These are phyloP conservation scores for Orestias chungarensis DNA, from an alignment of 2,797 vertebrate genomes.

Conservation along the genomic window DNA sequence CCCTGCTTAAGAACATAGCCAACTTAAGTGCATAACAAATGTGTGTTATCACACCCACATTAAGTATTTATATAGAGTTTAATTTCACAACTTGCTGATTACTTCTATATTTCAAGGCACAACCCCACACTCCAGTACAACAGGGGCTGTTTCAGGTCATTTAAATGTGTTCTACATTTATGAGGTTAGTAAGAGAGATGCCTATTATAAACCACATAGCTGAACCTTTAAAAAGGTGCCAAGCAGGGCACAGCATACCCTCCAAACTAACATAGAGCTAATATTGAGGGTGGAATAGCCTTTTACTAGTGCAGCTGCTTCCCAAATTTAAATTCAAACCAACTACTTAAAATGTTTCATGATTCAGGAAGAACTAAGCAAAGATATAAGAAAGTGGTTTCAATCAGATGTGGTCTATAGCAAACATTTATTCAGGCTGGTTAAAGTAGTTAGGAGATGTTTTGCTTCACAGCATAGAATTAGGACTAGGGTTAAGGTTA, in stretches of 20 bases:
- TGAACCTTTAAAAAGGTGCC: conserved; percentile 56
- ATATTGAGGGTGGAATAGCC: conserved; percentile 37
- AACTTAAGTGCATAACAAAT: conserved; percentile 49
- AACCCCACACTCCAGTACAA: conserved; percentile 31
- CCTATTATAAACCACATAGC: conserved; percentile 62
- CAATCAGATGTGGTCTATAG: neutral
- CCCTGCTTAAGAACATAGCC: conserved; percentile 55
- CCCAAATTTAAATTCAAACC: conserved; percentile 41
- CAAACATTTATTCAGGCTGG: neutral
- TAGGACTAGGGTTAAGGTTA: too few relatives aligned
- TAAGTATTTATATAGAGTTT: conserved; percentile 27
- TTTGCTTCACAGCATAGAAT: neutral
- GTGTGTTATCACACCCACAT: conserved; percentile 29
- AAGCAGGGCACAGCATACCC: conserved; percentile 29
- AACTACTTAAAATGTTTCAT: conserved; percentile 37
- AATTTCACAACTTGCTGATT: conserved; percentile 50
- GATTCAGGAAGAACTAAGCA: conserved; percentile 6
- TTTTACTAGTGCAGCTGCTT: conserved; percentile 26
- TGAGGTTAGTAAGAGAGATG: conserved; percentile 46
- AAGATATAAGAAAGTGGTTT: neutral
- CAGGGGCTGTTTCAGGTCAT: conserved; percentile 30
- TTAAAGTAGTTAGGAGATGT: neutral
- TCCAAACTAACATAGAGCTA: conserved; percentile 30
- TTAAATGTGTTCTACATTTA: conserved; percentile 51
- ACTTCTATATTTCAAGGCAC: conserved; percentile 41